Percentiles rank a stretch among this genome's conserved stretches.
Evolutionary conservation across 2,797 vertebrate species (phyloP).

Genomic region (Phoebastria nigripes): DNA sequence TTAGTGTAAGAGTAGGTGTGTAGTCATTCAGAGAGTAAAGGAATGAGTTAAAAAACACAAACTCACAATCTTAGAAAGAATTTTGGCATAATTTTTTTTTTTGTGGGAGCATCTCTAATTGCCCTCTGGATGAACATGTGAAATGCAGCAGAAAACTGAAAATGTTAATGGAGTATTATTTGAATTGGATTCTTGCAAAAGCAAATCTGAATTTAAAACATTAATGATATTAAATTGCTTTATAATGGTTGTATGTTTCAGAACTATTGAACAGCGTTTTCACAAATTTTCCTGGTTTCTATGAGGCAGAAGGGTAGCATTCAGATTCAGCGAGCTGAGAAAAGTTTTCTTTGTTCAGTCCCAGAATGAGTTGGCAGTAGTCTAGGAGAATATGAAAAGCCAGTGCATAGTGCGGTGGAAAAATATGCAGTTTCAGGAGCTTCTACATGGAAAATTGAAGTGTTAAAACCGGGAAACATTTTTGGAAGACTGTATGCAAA

Average conservation of each 20-base stretch:
- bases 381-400: not conserved
- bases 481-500: not conserved
- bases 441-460: not conserved
- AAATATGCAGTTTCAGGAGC: not conserved
- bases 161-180: not conserved
- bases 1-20: not conserved
- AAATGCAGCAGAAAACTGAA: not conserved
- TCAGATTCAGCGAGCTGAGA: not conserved
- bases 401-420: not conserved
- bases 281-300: not conserved
- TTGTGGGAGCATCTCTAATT: not conserved
- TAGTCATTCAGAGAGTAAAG: not conserved
- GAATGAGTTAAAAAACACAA: not conserved
- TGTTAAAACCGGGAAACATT: not conserved
- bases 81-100: not conserved
- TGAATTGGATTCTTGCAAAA: not conserved
- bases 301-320: not conserved
- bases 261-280: not conserved
- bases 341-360: not conserved
- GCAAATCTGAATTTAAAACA: not conserved
- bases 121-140: not conserved
- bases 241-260: not conserved
- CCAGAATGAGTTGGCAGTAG: not conserved
- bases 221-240: not conserved
- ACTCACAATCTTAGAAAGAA: not conserved